Evolutionary conservation across 2,888 invertebrate genomes (phyloP).

Genomic region (Microdon myrmicae): DNA sequence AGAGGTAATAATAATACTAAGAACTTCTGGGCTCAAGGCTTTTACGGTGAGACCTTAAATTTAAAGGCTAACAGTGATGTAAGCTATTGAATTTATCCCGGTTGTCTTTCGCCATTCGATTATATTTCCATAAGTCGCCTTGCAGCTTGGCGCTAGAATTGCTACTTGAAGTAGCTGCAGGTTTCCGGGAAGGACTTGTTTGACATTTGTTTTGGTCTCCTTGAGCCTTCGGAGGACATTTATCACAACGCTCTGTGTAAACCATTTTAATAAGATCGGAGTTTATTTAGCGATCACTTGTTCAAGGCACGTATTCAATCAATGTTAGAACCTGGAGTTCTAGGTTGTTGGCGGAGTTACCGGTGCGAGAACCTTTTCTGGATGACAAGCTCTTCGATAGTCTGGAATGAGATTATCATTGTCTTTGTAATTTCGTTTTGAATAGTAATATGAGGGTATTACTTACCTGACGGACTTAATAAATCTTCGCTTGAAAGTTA

Average conservation of each 20-base stretch:
- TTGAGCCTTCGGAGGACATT: conserved; percentile 55
- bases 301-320: conserved; percentile 66
- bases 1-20: no score
- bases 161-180: conserved; percentile 2
- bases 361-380: conserved; percentile 65
- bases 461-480: conserved; percentile 56
- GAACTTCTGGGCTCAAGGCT: no score
- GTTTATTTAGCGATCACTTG: conserved; percentile 6
- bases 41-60: no score
- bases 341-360: conserved; percentile 65
- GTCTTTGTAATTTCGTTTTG: not conserved
- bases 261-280: conserved; percentile 57
- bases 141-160: conserved; percentile 56
- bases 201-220: conserved; percentile 45
- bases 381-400: conserved; percentile 63
- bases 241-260: conserved; percentile 63
- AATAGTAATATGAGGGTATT: not conserved
- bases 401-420: conserved; percentile 53
- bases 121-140: conserved; percentile 64
- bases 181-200: conserved; percentile 12
- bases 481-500: conserved; percentile 57
- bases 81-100: conserved; percentile 63
- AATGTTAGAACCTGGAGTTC: conserved; percentile 65
- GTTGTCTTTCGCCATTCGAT: conserved; percentile 62
- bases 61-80: conserved; percentile 63